Percentiles rank a stretch among this genome's conserved stretches.
Evolutionary conservation across 2,113 vertebrate species (phyloP).

Genomic region (Rissa tridactyla): DNA sequence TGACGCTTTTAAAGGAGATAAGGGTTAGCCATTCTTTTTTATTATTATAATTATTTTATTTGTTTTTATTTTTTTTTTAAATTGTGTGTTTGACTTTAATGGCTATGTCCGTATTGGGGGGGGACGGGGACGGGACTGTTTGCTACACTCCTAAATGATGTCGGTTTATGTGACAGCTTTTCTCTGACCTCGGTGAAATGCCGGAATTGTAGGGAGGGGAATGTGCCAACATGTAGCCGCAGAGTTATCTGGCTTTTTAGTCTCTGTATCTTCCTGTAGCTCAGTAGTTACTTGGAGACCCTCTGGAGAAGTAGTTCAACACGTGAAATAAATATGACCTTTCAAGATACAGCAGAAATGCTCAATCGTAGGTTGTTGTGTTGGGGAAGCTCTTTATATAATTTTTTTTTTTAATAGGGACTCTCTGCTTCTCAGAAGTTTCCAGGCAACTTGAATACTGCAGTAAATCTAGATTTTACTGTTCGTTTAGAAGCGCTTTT

Average conservation of each 20-base stretch:
- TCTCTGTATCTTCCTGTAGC: background rate
- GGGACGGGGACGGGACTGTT: background rate
- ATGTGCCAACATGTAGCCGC: background rate
- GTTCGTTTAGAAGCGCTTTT: background rate
- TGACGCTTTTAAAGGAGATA: background rate
- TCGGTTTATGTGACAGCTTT: conserved; percentile 12
- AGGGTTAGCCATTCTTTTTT: background rate
- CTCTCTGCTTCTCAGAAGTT: background rate
- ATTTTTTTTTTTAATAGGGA: background rate
- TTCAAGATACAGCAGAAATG: background rate
- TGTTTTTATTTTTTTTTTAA: background rate
- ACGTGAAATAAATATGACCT: background rate
- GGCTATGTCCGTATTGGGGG: background rate
- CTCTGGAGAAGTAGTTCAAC: background rate
- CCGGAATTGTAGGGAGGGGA: conserved; percentile 1
- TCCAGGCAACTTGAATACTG: conserved; percentile 36
- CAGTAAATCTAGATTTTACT: background rate
- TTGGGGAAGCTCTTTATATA: background rate
- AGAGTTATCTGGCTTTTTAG: background rate
- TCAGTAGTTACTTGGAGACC: background rate
- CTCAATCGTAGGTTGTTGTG: background rate
- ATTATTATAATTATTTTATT: background rate
- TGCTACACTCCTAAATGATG: background rate
- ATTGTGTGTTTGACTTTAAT: background rate
- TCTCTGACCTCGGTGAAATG: conserved; percentile 28